A percentile compares a stretch with the other conserved stretches of the same genome.
phyloP scores from a whole-genome alignment of 2,888 invertebrate genomes.

The Agrotis exclamationis region DNA sequence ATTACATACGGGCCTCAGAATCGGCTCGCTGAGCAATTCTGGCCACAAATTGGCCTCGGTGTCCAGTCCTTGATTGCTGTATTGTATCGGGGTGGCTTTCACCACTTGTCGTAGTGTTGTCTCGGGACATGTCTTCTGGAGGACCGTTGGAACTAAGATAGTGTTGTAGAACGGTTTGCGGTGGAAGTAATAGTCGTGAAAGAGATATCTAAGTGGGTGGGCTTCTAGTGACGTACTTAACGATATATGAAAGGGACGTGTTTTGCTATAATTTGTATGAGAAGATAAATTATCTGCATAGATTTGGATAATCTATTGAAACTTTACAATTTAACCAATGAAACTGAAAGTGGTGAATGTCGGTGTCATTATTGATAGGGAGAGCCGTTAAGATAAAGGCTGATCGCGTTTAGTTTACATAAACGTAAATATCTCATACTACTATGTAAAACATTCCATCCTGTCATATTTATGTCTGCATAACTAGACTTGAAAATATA shows the following conservation, averaged over 20 bases:
- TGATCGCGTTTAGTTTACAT: too few species aligned
- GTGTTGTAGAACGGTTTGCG: background rate
- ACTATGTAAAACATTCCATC: too few species aligned
- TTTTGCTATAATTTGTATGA: background rate
- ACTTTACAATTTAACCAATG: too few species aligned
- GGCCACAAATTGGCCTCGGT: conserved; percentile 63
- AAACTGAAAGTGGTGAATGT: too few species aligned
- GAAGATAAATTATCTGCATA: too few species aligned
- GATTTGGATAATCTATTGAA: too few species aligned
- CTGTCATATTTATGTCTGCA: background rate
- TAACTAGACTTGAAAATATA: background rate
- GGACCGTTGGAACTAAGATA: background rate
- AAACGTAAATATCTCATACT: too few species aligned
- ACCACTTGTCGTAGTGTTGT: conserved; percentile 31
- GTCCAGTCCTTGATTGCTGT: conserved; percentile 61
- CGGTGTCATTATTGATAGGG: too few species aligned
- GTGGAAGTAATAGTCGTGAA: background rate
- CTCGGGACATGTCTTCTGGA: conserved; percentile 23
- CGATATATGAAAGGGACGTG: background rate
- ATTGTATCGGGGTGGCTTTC: conserved; percentile 53
- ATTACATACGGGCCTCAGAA: conserved; percentile 50
- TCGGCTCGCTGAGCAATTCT: conserved; percentile 54
- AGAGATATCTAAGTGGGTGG: background rate
- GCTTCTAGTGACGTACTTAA: background rate
- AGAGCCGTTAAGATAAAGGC: too few species aligned